Conservation (phyloP, 2,888 invertebrate genomes). For the Troglohyphantes excavatus region DNA sequence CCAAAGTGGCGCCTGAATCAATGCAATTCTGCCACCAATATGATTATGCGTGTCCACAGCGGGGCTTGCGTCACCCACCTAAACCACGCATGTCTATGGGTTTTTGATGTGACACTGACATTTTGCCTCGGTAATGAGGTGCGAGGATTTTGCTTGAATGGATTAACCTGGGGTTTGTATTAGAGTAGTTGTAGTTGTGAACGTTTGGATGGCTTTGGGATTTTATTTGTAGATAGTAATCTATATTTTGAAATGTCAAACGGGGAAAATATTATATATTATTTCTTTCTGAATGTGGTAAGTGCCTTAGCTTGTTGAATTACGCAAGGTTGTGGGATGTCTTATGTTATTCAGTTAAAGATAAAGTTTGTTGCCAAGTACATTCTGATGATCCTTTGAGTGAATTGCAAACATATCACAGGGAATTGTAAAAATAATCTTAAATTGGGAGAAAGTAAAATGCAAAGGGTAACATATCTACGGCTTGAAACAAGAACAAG, state of each 20-base stretch:
- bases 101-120: slow-evolving; percentile 16
- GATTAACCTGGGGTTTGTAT: not conserved
- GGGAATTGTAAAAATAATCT: no score
- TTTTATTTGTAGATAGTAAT: not conserved
- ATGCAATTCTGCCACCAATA: slow-evolving; percentile 20
- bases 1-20: slow-evolving; percentile 57
- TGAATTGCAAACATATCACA: no score
- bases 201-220: not conserved
- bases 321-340: no score
- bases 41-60: slow-evolving; percentile 43
- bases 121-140: not conserved
- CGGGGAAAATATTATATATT: no score
- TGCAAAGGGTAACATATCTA: no score
- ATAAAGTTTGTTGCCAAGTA: no score
- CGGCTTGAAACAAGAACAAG: no score
- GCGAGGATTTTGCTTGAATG: not conserved
- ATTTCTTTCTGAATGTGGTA: not conserved
- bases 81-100: slow-evolving; percentile 22
- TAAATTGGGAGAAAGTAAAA: no score
- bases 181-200: not conserved
- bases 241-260: no score
- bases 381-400: no score
- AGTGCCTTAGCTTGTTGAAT: no score
- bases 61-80: slow-evolving; percentile 55
- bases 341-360: no score